Evolutionary conservation across 2,113 vertebrate genomes (phyloP).

Genomic region (Muntiacus reevesi): DNA sequence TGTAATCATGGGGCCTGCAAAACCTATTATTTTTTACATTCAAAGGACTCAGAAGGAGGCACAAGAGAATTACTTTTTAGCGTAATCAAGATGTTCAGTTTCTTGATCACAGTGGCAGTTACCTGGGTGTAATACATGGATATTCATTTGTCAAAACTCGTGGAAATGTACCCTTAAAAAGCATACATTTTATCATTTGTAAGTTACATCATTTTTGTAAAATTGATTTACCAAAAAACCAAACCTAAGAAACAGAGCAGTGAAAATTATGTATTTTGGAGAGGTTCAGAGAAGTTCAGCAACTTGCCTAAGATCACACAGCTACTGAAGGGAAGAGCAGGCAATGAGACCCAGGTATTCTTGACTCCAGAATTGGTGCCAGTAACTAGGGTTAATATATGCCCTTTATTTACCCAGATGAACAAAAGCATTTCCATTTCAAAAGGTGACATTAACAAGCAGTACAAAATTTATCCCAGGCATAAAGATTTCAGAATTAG

Average conservation of each 20-base stretch:
- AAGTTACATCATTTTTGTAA: not conserved
- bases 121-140: not conserved
- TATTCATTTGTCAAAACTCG: not conserved
- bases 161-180: not conserved
- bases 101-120: not conserved
- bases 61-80: not conserved
- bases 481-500: not conserved
- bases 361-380: not conserved
- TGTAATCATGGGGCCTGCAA: not conserved
- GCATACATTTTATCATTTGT: not conserved
- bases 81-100: not conserved
- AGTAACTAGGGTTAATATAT: not conserved
- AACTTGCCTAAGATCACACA: not conserved
- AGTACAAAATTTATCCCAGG: not conserved
- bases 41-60: not conserved
- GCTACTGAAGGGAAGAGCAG: not conserved
- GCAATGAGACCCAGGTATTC: not conserved
- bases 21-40: not conserved
- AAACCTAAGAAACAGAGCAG: not conserved
- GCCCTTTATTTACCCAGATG: not conserved
- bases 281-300: not conserved
- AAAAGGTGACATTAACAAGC: not conserved
- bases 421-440: not conserved
- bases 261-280: not conserved
- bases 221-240: not conserved